A percentile compares a stretch with the other conserved stretches of the same genome.
These are phyloP conservation scores for Dolichoris vasculosae DNA, from an alignment of 1,140 invertebrate species.

Conservation along the genomic window DNA sequence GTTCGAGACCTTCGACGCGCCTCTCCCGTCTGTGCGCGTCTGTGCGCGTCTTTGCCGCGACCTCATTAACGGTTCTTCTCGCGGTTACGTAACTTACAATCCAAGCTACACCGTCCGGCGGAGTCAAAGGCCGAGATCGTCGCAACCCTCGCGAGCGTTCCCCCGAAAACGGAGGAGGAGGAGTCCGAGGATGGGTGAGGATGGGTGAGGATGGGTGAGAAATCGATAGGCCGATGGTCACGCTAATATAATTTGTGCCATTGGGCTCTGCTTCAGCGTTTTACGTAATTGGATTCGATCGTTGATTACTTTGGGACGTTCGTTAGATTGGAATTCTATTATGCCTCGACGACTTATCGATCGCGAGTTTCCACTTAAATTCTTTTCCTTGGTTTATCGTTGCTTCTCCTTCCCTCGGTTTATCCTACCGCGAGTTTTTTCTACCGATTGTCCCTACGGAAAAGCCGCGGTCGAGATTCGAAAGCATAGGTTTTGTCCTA, in stretches of 20 bases:
- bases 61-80: slow-evolving; percentile 44
- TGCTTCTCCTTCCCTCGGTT: too few relatives aligned
- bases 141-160: not conserved
- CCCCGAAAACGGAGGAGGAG: slow-evolving; percentile 4
- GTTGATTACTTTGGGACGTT: not conserved
- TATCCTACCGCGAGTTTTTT: too few relatives aligned
- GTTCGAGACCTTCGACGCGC: slow-evolving; percentile 41
- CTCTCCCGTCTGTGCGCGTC: too few relatives aligned
- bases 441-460: too few relatives aligned
- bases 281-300: not conserved
- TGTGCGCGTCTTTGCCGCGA: not conserved
- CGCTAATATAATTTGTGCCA: slow-evolving; percentile 15
- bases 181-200: not conserved
- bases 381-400: too few relatives aligned
- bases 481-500: too few relatives aligned
- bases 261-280: not conserved
- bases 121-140: too few relatives aligned
- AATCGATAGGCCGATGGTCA: slow-evolving; percentile 36
- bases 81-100: slow-evolving; percentile 39
- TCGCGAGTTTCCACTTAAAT: not conserved
- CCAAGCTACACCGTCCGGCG: too few relatives aligned
- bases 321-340: slow-evolving; percentile 40
- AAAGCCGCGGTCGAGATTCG: too few relatives aligned
- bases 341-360: not conserved
- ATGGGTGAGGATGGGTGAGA: not conserved